These are phyloP conservation scores for Apostichopus japonicus DNA, from an alignment of 35 echinoderm and acorn worm species.

Conservation along the genomic window DNA sequence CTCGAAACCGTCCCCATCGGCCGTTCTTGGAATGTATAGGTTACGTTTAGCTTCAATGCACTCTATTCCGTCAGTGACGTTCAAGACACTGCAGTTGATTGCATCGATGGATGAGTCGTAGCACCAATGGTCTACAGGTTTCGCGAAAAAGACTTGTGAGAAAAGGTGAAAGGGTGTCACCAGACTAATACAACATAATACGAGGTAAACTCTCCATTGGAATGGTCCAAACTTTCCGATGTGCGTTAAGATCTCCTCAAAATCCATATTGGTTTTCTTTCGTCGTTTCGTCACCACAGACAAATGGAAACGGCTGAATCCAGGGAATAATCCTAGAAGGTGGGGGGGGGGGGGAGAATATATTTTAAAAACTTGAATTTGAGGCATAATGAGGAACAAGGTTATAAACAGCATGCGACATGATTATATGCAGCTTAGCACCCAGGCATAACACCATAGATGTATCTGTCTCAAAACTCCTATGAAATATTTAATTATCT, in stretches of 20 bases:
- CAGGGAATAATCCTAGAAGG: no score
- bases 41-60: background rate
- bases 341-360: no score
- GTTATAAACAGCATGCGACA: no score
- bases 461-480: no score
- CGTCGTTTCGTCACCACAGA: no score
- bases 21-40: background rate
- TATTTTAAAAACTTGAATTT: no score
- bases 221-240: slow-evolving; percentile 49
- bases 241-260: slow-evolving; percentile 32
- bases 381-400: no score
- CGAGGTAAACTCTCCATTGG: slow-evolving; percentile 21
- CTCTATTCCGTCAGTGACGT: background rate
- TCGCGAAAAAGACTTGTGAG: slow-evolving; percentile 50
- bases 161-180: slow-evolving; percentile 28
- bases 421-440: no score
- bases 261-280: slow-evolving; percentile 6
- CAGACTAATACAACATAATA: slow-evolving; percentile 10
- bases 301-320: no score
- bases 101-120: background rate
- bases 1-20: background rate
- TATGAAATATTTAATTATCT: no score
- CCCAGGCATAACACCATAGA: no score
- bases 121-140: slow-evolving; percentile 40
- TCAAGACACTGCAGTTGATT: slow-evolving; percentile 2